Conservation (phyloP, 2,113 vertebrate species). For the Rhabdomys dilectus region DNA sequence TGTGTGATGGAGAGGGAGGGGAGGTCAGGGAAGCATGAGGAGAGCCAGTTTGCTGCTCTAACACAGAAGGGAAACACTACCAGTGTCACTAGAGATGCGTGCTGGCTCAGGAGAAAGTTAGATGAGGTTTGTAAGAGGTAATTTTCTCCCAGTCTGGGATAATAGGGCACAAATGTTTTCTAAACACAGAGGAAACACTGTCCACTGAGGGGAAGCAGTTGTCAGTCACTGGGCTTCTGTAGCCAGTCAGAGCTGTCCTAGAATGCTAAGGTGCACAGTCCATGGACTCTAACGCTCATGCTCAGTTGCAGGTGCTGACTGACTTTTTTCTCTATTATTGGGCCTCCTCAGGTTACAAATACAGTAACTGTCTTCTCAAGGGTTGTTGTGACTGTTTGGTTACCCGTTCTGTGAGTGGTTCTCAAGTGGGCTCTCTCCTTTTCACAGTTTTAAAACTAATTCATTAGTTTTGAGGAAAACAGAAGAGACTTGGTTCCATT, state of each 20-base stretch:
- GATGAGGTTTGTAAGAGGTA: conserved; percentile 35
- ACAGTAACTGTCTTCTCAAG: not conserved
- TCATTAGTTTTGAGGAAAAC: not conserved
- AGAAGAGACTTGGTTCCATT: not conserved
- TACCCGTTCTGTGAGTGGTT: not conserved
- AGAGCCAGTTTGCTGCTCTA: conserved; percentile 68
- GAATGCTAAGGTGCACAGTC: no score
- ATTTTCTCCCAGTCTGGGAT: not conserved
- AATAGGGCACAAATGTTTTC: not conserved
- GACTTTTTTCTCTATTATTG: not conserved
- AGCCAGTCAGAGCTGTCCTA: not conserved
- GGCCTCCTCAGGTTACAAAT: not conserved
- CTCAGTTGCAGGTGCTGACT: rapidly evolving
- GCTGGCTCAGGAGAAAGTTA: conserved; percentile 1
- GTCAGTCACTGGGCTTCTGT: not conserved
- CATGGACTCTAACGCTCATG: not conserved
- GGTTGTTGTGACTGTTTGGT: not conserved
- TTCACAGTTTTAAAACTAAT: not conserved
- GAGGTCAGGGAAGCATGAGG: conserved; percentile 86
- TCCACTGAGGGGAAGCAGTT: not conserved
- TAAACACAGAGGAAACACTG: not conserved
- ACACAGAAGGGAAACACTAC: conserved; percentile 71
- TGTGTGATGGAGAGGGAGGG: conserved; percentile 84
- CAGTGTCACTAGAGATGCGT: conserved; percentile 14
- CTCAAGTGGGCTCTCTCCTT: not conserved